Evolutionary conservation across 2,797 vertebrate genomes (phyloP).

Genomic region (Poeciliopsis infans): DNA sequence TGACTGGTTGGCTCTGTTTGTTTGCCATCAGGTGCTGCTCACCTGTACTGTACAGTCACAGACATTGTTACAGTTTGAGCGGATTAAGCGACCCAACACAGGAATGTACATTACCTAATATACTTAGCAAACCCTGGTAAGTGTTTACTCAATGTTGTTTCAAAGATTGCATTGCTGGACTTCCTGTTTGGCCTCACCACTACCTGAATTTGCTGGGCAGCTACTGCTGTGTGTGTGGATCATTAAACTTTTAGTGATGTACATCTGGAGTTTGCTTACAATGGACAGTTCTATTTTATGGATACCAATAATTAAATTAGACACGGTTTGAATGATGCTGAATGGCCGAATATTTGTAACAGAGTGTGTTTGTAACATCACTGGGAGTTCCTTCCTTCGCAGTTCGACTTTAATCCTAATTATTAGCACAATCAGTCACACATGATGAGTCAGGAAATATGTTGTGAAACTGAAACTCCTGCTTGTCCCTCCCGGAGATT

Average conservation of each 20-base stretch:
- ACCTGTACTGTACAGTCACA: neutral
- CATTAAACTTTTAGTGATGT: neutral
- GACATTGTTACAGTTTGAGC: neutral
- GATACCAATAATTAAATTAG: neutral
- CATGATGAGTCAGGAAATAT: conserved; percentile 12
- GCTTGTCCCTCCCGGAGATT: conserved; percentile 4
- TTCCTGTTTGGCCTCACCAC: neutral
- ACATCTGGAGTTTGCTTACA: neutral
- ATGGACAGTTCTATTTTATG: neutral
- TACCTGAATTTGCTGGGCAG: neutral
- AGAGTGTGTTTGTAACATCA: neutral
- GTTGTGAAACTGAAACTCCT: conserved; percentile 48
- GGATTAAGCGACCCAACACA: neutral
- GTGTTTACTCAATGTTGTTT: neutral
- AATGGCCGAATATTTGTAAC: neutral
- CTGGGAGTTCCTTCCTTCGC: conserved; percentile 1
- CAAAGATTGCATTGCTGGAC: neutral
- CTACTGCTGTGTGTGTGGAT: neutral
- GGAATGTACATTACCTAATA: neutral
- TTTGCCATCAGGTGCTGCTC: neutral
- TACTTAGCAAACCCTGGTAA: neutral
- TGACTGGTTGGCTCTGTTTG: neutral
- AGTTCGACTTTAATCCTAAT: conserved; percentile 17
- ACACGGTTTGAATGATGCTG: neutral
- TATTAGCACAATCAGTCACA: conserved; percentile 9